Evolutionary conservation across 2,888 invertebrate species (phyloP), one percentile per base, ranked within the genome.

Genomic region (Acleris cristana): DNA sequence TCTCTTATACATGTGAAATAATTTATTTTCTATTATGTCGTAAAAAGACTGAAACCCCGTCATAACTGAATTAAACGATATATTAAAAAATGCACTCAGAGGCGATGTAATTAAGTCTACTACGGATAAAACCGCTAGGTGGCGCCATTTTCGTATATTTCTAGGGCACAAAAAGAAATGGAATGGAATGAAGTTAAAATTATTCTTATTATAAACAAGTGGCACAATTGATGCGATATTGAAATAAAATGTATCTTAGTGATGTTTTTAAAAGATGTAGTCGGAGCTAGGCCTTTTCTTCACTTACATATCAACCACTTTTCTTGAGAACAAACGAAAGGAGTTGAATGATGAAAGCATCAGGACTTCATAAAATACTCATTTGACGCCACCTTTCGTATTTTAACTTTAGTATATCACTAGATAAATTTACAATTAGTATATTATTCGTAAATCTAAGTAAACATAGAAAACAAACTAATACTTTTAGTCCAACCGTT

Each of bases 401-500:
- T 45, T 16, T 48, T 26, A n/a, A 18, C n/a, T 48, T 23, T 45
- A 18, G 23, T n/a, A 58, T 18, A 48, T 45, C 57, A 45, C 56
- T 8, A 23, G 16, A 12, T 26, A 48, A 45, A 48, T 12, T 23
- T 23, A 48, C 18, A 48, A 26, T 58, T 8, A 45, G 5, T 4
- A 23, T 12, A 58, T 34, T 53, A 63, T 34, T 49, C 48, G 19
- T 67, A 58, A 62, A 58, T 53, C 63, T 63, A 63, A 51, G 44
- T 57, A 67, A 53, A 63, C 67, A 63, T 54, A 63, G 45, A 70
- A 70, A 66, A 62, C 63, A 66, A 64, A 64, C 48, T 70, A 70
- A 66, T 70, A 69, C 69, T 70, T 69, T 70, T 66, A 65, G 62
- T 69, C 58, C 63, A 60, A 60, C 44, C 51, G 53, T 53, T 69